Percentiles rank a stretch among this genome's conserved stretches.
Evolutionary conservation across 2,113 vertebrate genomes (phyloP).

Genomic region (Neoarius graeffei): DNA sequence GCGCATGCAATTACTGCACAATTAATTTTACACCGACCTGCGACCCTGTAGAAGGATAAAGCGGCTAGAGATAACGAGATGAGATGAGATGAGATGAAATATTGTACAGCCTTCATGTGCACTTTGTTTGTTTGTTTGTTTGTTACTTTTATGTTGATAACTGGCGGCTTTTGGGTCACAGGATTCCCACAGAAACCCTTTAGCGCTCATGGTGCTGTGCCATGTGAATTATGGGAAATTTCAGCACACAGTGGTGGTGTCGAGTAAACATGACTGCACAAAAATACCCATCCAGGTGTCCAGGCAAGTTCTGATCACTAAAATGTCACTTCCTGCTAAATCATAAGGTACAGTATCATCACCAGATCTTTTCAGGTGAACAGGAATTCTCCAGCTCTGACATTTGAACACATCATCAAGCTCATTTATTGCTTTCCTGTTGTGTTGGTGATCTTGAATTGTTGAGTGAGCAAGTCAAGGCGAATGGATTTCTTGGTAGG

Average conservation of each 20-base stretch:
- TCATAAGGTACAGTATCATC: background rate
- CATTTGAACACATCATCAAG: background rate
- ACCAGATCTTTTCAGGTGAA: background rate
- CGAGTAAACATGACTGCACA: background rate
- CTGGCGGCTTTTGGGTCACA: background rate
- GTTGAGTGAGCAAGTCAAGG: background rate
- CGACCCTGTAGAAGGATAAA: no score
- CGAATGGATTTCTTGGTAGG: background rate
- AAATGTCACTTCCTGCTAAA: background rate
- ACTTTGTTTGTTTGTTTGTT: no score
- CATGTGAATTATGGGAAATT: constrained; percentile 2
- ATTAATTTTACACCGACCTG: constrained; percentile 13
- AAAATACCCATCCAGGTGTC: background rate
- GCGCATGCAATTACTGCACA: constrained; percentile 19
- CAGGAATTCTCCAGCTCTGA: background rate
- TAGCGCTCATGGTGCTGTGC: background rate
- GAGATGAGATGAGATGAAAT: no score
- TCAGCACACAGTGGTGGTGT: background rate
- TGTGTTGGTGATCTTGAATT: background rate
- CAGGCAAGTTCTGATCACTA: background rate
- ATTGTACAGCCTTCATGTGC: no score
- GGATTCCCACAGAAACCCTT: background rate
- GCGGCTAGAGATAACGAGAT: no score
- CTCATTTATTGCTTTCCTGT: background rate
- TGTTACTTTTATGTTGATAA: background rate